These are phyloP conservation scores for Drosophila mimica DNA, from an alignment of 2,888 invertebrate genomes.

Conservation along the genomic window DNA sequence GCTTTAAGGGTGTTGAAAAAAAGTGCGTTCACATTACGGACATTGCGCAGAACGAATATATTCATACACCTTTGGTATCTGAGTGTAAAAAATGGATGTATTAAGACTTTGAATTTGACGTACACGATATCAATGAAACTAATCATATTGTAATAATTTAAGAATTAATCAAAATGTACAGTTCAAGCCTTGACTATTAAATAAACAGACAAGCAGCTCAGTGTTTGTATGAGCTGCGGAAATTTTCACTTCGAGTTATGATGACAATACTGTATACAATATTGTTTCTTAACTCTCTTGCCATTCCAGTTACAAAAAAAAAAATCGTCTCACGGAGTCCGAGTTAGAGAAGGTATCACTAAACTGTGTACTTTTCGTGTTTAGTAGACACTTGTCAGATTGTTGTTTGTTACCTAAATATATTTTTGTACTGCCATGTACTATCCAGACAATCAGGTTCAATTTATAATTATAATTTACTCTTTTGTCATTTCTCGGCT, in stretches of 20 bases:
- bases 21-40: neutral
- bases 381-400: neutral
- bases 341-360: neutral
- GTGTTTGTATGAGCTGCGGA: neutral
- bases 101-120: neutral
- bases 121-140: neutral
- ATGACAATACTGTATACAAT: neutral
- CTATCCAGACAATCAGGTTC: constrained; percentile 22
- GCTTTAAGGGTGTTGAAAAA: neutral
- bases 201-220: neutral
- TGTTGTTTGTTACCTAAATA: neutral
- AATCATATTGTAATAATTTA: neutral
- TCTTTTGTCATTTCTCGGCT: constrained; percentile 56
- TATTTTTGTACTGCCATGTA: constrained; percentile 5
- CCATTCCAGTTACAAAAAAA: neutral
- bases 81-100: neutral
- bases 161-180: neutral
- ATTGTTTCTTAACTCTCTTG: neutral
- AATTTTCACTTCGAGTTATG: neutral
- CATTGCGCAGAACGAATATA: neutral
- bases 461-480: constrained; percentile 51
- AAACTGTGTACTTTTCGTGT: neutral
- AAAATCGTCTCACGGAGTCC: neutral
- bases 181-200: neutral
- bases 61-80: no score